Base-by-base conservation (phyloP, 2,797 vertebrate genomes). In the Diplodus puntazzo region DNA sequence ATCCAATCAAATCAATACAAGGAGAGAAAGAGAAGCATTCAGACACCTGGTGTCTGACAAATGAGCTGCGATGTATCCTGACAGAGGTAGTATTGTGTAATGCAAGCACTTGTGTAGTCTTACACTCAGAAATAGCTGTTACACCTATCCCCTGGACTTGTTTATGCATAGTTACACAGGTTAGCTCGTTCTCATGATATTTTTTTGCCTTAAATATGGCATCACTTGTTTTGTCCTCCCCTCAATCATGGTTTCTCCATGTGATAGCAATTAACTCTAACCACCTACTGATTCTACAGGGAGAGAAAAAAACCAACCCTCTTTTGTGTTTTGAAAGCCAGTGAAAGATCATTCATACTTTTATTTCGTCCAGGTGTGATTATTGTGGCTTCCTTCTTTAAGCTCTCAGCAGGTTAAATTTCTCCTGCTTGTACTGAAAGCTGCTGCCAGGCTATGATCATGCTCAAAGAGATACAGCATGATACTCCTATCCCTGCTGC, bases 391-490 rank as follows among this genome's bases (percentile, higher is more conserved):
- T 16, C 5, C 11, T 12, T 61, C 49, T 34, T 75, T 65, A 17
- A 75, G 45, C 46, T 50, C 60, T 45, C 49, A 58, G 72, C 21
- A 49, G 57, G 52, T 58, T 14, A 11, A 69, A 64, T 63, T 34
- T 34, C 12, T 53, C 4, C 30, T 7, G 1, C 30, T 45, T 34
- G 43, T 65, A 5, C 18, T 46, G 16, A 34, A n/a, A 2, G 5
- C 21, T 46, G 63, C 46, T 65, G 63, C 59, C 16, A 58, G 61
- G 30, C 30, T 55, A 23, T 62, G 60, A 66, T 55, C 48, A 12
- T 0, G 0, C n/a, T 58, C n/a, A n/a, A 17, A 27, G 13, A 62
- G 54, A 61, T 12, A 21, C 42, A n/a, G 21, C 18, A 11, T 66
- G 13, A 65, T n/a, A 48, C 62, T 66, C 18, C 10, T 17, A 7